Evolutionary conservation across 2,888 invertebrate species (phyloP).

Genomic region (Luperina testacea): DNA sequence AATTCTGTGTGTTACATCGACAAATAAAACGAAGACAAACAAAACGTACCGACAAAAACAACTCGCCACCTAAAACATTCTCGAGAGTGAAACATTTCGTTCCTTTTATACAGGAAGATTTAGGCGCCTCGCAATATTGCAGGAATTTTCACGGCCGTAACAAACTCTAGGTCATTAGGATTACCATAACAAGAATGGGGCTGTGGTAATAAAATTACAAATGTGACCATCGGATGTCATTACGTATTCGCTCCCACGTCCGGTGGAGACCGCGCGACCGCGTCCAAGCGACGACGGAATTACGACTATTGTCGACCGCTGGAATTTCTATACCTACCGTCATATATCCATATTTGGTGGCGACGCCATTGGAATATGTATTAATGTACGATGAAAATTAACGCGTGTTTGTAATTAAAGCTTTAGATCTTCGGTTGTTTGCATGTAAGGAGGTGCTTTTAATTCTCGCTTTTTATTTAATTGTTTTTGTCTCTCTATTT

Average conservation of each 20-base stretch:
- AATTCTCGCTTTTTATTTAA: no score
- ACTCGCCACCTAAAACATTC: conserved; percentile 20
- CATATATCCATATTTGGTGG: conserved; percentile 55
- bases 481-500: neutral
- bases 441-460: no score
- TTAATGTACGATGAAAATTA: conserved; percentile 57
- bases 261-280: conserved; percentile 68
- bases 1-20: conserved; percentile 16
- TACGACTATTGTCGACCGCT: conserved; percentile 72
- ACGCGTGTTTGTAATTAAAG: conserved; percentile 50
- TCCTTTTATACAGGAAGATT: conserved; percentile 41
- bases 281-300: conserved; percentile 72
- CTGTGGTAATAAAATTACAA: conserved; percentile 83
- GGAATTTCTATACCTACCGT: conserved; percentile 58
- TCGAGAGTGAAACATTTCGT: conserved; percentile 21
- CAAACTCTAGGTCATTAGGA: conserved; percentile 75
- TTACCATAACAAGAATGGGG: conserved; percentile 81
- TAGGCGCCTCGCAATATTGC: conserved; percentile 50
- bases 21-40: conserved; percentile 32
- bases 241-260: conserved; percentile 83
- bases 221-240: conserved; percentile 82
- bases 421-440: conserved; percentile 10
- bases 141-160: conserved; percentile 57
- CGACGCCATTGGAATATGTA: conserved; percentile 58
- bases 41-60: conserved; percentile 36